Evolutionary conservation across 2,888 invertebrate genomes (phyloP), one percentile per base, ranked within the genome.

Genomic region (Arrhopalites spinosus): DNA sequence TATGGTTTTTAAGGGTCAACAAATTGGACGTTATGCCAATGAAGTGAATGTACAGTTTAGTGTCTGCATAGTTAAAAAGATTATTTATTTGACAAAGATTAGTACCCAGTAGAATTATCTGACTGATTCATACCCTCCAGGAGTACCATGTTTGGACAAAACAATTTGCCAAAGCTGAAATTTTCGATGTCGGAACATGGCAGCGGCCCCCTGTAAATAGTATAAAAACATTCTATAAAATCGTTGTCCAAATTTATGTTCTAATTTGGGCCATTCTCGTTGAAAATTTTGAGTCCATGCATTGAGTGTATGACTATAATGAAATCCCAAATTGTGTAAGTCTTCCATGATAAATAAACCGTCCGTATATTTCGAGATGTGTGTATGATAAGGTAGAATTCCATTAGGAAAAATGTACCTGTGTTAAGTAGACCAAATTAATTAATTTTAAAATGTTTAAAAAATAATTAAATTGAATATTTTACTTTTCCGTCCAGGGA

Each of bases 401-500:
- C 70, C 81, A 77, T 81, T 81, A 17, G 80, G 79, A 75, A 81
- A 81, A 69, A 81, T 81, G 75, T 81, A 81, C 20, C 53, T 80
- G 73, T 81, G n/a, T n/a, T n/a, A n/a, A n/a, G n/a, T n/a, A n/a
- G n/a, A n/a, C n/a, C n/a, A n/a, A n/a, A n/a, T n/a, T n/a, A n/a
- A n/a, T n/a, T n/a, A n/a, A n/a, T n/a, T n/a, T n/a, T n/a, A n/a
- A n/a, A n/a, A n/a, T n/a, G n/a, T n/a, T n/a, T n/a, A n/a, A n/a
- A n/a, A n/a, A n/a, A n/a, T n/a, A n/a, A n/a, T n/a, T n/a, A n/a
- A n/a, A n/a, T 36, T 36, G 36, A 7, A 36, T 7, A 36, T 36
- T 11, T 36, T 11, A 81, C 7, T 77, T 79, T 71, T 81, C 76
- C 66, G 79, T 79, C 80, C 80, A 80, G 29, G 73, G 74, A n/a